Conservation (phyloP, 2,797 vertebrate species). For the Halcyon badia region DNA sequence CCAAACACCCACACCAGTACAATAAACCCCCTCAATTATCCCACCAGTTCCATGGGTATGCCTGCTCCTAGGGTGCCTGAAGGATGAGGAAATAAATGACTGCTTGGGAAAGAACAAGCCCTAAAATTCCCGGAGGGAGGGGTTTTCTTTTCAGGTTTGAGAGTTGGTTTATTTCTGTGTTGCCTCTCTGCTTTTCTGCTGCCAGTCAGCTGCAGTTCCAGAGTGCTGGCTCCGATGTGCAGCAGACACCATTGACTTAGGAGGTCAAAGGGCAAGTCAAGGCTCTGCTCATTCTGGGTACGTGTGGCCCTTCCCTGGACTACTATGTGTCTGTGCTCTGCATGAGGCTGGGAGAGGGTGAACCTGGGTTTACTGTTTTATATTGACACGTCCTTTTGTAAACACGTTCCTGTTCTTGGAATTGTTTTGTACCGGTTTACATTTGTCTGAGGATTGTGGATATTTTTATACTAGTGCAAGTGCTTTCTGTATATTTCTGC, state of each 20-base stretch:
- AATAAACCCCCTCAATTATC: neutral
- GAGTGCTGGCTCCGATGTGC: neutral
- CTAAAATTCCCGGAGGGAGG: neutral
- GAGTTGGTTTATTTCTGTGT: neutral
- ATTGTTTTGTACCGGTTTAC: conserved; percentile 80
- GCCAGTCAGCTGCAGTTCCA: neutral
- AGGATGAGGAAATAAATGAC: neutral
- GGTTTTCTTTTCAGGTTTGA: neutral
- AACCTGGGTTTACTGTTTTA: conserved; percentile 69
- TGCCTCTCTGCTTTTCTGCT: neutral
- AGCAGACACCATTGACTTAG: neutral
- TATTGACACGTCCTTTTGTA: conserved; percentile 77
- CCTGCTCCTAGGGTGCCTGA: neutral
- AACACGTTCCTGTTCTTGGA: conserved; percentile 75
- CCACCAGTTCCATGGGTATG: neutral
- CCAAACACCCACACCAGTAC: neutral
- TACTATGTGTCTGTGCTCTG: neutral
- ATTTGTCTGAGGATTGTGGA: conserved; percentile 79
- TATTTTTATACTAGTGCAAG: conserved; percentile 85
- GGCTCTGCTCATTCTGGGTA: neutral
- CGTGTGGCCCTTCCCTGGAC: neutral
- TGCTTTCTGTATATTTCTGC: conserved; percentile 76
- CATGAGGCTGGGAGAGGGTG: conserved; percentile 33
- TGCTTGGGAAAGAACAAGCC: neutral
- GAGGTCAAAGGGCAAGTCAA: neutral